Conservation (phyloP, 2,113 vertebrate species). For the Epinephelus lanceolatus region DNA sequence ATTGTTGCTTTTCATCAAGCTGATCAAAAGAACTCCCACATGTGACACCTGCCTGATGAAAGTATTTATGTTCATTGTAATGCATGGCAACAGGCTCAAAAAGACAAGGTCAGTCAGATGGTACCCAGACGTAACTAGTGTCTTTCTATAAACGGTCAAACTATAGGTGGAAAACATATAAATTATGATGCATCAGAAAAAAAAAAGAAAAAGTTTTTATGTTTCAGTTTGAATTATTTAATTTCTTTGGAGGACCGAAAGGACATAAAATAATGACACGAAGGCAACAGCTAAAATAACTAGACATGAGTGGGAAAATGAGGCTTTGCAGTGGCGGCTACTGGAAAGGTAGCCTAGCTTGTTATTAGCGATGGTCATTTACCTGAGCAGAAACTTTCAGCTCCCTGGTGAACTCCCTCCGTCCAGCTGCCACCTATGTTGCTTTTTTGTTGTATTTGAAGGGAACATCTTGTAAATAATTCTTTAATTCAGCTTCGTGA, state of each 20-base stretch:
- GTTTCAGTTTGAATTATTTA: background rate
- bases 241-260: background rate
- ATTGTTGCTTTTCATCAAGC: background rate
- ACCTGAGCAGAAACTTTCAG: too few relatives aligned
- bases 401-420: too few relatives aligned
- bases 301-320: background rate
- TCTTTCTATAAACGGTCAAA: background rate
- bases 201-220: background rate
- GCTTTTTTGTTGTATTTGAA: too few relatives aligned
- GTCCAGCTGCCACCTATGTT: too few relatives aligned
- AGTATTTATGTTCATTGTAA: background rate
- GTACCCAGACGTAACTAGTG: background rate
- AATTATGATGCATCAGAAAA: background rate
- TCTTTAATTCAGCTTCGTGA: too few relatives aligned
- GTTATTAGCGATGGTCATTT: too few relatives aligned
- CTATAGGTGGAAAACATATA: background rate
- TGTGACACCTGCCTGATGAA: background rate
- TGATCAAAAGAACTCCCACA: constrained; percentile 51
- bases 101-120: background rate
- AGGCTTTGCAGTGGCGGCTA: background rate
- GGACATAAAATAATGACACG: background rate
- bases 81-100: background rate
- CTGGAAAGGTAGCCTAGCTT: background rate
- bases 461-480: too few relatives aligned
- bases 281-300: background rate